These are phyloP conservation scores for Microplitis mediator DNA, from an alignment of 1,140 invertebrate species.

Conservation along the genomic window DNA sequence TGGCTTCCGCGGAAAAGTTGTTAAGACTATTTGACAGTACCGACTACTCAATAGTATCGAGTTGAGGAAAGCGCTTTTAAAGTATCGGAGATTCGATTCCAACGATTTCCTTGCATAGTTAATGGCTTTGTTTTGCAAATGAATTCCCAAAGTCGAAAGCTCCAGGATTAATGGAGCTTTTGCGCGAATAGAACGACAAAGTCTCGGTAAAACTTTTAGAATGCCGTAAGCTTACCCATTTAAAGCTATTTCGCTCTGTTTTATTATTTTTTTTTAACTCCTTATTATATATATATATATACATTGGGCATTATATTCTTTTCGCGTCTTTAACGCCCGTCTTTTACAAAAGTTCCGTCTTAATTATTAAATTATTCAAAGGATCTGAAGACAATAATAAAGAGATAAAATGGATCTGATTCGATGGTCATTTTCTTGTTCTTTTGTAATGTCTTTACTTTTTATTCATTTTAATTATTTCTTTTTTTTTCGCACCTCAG, in stretches of 20 bases:
- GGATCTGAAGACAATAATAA: conserved; percentile 42
- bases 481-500: neutral
- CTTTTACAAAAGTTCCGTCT: conserved; percentile 37
- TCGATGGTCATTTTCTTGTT: conserved; percentile 11
- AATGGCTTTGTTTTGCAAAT: conserved; percentile 21
- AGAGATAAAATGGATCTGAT: conserved; percentile 9
- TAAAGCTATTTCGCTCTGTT: conserved; percentile 12
- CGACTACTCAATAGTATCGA: conserved; percentile 25
- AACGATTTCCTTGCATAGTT: conserved; percentile 12
- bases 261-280: conserved; percentile 10
- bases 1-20: no score
- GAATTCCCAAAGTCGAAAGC: conserved; percentile 26
- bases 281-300: conserved; percentile 17
- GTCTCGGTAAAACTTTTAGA: conserved; percentile 15
- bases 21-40: no score
- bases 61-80: neutral
- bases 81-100: conserved; percentile 15
- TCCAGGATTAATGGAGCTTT: conserved; percentile 21
- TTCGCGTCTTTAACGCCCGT: conserved; percentile 22
- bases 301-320: conserved; percentile 1
- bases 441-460: neutral
- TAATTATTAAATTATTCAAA: conserved; percentile 53
- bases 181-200: conserved; percentile 21
- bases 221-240: neutral
- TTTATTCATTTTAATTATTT: neutral